Base-by-base conservation (phyloP, 2,113 vertebrate genomes). In the Chaetodon auriga region DNA sequence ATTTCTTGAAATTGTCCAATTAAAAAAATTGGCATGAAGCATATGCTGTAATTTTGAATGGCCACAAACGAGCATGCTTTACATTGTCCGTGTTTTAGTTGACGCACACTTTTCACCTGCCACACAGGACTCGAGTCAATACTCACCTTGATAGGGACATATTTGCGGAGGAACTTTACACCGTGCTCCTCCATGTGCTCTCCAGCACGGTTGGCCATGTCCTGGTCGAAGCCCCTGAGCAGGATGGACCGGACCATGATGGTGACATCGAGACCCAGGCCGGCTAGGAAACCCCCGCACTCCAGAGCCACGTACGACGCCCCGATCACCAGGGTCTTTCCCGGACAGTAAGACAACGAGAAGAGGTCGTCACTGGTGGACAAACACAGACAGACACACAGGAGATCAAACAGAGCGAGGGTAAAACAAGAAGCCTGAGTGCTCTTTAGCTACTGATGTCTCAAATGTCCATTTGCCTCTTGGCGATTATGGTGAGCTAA, bases 201-300 rank as follows among this genome's bases (percentile, higher is more conserved):
- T 1, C 97, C 98, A 4, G 97, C 92, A 21, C 80, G 97, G 81
- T 97, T 95, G 41, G 98, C 98, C 97, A 99, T 98, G 80, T 99
- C 97, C 90, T 97, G 97, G 91, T 99, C 98, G 66, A 99, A 99
- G 21, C 97, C 98, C 30, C 97, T 95, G 19, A 99, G 96, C 0
- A 99, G 96, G 80, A 99, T 95, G 36, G 98, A 99, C 13, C 97
- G 96, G 4, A 98, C 97, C 98, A 99, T 98, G 12, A 99, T 54
- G 0, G 97, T 99, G 74, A 99, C 97, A 5, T 99, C 97, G 2
- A 99, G 93, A 6, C 97, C 97, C 18, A 99, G 78, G 7, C 98
- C 96, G 0, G 96, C 97, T 61, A 99, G 96, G 87, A 99, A 98
- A 10, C 98, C 98, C 0, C 97, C 98, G n/a, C 98, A 99, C 83